Conservation (phyloP, 2,113 vertebrate genomes). For the Callospermophilus lateralis region DNA sequence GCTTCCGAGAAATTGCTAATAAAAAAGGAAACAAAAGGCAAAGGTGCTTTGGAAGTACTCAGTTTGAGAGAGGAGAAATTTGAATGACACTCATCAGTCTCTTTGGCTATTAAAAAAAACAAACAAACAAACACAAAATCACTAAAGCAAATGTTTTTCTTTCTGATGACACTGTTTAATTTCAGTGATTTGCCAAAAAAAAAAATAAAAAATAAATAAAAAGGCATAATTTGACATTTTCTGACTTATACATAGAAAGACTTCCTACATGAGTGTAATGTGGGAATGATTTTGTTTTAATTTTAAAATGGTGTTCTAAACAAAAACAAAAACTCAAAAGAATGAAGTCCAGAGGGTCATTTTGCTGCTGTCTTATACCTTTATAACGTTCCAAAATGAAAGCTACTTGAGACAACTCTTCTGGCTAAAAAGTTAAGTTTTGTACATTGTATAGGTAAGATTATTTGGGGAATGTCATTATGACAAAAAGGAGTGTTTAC, state of each 20-base stretch:
- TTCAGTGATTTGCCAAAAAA: constrained; percentile 70
- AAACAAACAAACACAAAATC: neutral
- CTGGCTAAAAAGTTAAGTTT: too few species aligned
- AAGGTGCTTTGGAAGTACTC: constrained; percentile 91
- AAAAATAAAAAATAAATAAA: too few species aligned
- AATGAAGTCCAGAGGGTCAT: neutral
- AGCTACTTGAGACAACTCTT: neutral
- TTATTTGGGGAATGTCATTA: neutral
- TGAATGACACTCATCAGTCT: neutral
- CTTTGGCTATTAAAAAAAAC: neutral
- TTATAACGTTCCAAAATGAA: neutral
- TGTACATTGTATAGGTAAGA: too few species aligned
- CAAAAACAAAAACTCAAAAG: constrained; percentile 53
- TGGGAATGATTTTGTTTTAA: constrained; percentile 26
- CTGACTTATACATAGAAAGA: neutral
- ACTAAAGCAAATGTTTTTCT: neutral
- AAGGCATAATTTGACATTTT: constrained; percentile 69
- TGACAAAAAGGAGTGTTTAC: neutral
- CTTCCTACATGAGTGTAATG: neutral
- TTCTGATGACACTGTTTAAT: neutral
- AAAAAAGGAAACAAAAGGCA: constrained; percentile 96
- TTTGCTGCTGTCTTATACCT: neutral
- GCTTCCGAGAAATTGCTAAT: constrained; percentile 97
- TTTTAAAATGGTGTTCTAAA: constrained; percentile 45
- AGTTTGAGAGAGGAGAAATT: too few species aligned